phyloP scores from a whole-genome alignment of 2,888 invertebrate genomes.

The Megalurothrips usitatus region DNA sequence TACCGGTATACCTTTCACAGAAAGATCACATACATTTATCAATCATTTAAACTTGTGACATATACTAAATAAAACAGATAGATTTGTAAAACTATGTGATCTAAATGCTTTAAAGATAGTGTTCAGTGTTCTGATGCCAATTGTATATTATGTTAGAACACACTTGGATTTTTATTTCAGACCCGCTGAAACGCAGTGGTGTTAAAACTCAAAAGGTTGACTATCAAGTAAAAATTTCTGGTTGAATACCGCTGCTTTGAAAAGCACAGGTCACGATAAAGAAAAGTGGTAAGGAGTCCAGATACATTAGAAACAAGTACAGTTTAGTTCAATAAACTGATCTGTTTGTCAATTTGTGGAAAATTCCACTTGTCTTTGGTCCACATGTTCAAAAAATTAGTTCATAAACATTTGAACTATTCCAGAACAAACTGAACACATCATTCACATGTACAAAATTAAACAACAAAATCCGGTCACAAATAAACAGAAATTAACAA shows the following conservation, averaged over 20 bases:
- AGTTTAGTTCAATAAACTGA: slow-evolving; percentile 10
- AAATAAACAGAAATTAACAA: neutral
- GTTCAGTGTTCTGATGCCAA: too few species aligned
- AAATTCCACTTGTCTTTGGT: neutral
- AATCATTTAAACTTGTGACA: neutral
- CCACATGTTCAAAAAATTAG: slow-evolving; percentile 3
- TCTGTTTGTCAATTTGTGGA: neutral
- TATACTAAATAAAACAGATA: neutral
- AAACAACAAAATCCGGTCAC: neutral
- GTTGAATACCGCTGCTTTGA: neutral
- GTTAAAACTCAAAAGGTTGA: neutral
- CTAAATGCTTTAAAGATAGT: too few species aligned
- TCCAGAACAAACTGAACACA: slow-evolving; percentile 17
- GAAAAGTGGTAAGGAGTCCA: neutral
- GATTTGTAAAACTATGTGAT: neutral
- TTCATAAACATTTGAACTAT: neutral
- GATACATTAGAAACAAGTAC: neutral
- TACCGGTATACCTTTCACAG: neutral
- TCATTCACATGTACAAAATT: neutral
- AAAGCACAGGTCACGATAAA: neutral
- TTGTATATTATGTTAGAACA: too few species aligned
- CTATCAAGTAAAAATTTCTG: neutral
- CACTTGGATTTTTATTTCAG: neutral
- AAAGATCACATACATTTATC: neutral
- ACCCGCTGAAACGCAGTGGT: neutral